These are phyloP conservation scores for Bubo scandiacus DNA, from an alignment of 2,113 vertebrate genomes.

Conservation along the genomic window DNA sequence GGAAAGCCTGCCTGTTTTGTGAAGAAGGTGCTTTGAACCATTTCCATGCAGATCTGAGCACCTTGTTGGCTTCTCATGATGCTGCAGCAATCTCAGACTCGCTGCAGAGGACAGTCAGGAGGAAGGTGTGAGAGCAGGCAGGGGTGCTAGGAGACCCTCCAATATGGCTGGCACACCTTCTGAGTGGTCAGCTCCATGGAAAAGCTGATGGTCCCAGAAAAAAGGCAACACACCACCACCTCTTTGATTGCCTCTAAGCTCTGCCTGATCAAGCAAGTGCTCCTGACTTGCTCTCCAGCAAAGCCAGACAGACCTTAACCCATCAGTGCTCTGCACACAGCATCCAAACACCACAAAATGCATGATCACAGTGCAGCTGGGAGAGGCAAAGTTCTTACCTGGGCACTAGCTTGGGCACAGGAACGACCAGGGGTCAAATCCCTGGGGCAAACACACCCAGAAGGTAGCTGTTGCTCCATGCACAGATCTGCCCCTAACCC, in stretches of 20 bases:
- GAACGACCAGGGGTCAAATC: neutral
- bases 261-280: neutral
- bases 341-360: fast-evolving
- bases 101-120: fast-evolving
- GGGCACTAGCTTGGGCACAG: neutral
- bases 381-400: neutral
- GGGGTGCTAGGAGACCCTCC: neutral
- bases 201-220: neutral
- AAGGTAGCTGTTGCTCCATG: neutral
- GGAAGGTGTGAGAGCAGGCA: neutral
- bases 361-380: no score
- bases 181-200: fast-evolving
- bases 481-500: fast-evolving
- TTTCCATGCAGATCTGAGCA: neutral
- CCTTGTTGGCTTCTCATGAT: neutral
- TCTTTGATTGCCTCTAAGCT: neutral
- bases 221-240: neutral
- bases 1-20: neutral
- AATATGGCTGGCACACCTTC: fast-evolving
- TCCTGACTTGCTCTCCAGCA: neutral
- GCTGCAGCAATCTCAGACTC: neutral
- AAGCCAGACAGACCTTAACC: neutral
- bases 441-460: neutral
- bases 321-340: neutral
- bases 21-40: neutral